Evolutionary conservation across 64 coral and sea anemone genomes (phyloP).

Genomic region (Dendronephthya gigantea): DNA sequence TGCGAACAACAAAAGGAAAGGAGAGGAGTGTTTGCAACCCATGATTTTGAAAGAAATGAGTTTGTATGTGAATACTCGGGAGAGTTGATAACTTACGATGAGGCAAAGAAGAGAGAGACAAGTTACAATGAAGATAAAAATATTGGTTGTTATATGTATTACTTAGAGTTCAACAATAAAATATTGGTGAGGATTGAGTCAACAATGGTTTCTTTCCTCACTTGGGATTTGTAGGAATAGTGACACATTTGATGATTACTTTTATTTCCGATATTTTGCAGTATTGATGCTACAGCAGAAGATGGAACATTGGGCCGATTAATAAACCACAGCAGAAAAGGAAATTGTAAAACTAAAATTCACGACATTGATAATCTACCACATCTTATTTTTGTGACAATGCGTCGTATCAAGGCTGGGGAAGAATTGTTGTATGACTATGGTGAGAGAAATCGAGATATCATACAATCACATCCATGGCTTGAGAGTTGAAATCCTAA

Average conservation of each 20-base stretch:
- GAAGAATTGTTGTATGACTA: constrained; percentile 89
- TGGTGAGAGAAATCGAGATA: constrained; percentile 69
- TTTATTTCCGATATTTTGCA: constrained; percentile 6
- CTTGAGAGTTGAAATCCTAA: constrained; percentile 25
- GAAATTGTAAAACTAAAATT: constrained; percentile 76
- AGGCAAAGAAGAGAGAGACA: constrained; percentile 67
- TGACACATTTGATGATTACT: not conserved
- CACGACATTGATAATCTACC: constrained; percentile 55
- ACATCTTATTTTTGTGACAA: constrained; percentile 61
- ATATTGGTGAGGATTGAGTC: constrained; percentile 69
- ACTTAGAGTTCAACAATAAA: constrained; percentile 76
- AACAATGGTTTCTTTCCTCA: no score
- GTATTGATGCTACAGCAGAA: constrained; percentile 93
- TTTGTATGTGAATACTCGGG: constrained; percentile 98
- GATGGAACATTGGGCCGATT: constrained; percentile 66
- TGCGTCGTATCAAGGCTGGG: constrained; percentile 44
- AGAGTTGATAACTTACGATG: constrained; percentile 52
- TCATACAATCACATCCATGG: constrained; percentile 70
- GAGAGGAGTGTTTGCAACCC: constrained; percentile 68
- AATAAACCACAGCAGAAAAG: constrained; percentile 75
- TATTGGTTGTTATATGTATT: constrained; percentile 98
- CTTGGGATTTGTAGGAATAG: no score
- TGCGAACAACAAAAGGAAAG: constrained; percentile 75
- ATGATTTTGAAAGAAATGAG: constrained; percentile 55
- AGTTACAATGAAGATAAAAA: constrained; percentile 52